Conservation (phyloP, 53 echinoderm and acorn worm genomes). For the Antedon mediterranea region DNA sequence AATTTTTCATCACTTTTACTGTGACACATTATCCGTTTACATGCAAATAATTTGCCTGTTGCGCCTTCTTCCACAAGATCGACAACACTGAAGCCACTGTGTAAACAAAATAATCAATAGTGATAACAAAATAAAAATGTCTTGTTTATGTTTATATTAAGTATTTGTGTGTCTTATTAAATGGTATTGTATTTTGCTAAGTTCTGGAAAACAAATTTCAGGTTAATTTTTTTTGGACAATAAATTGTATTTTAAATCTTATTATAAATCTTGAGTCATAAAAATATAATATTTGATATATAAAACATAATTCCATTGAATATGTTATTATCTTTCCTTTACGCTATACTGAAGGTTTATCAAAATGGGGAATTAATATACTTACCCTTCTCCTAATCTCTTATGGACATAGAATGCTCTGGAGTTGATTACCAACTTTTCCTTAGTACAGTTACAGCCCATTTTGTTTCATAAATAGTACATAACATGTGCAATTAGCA, state of each 20-base stretch:
- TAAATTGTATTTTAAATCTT: too few relatives aligned
- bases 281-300: too few relatives aligned
- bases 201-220: too few relatives aligned
- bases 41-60: conserved; percentile 59
- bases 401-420: conserved; percentile 59
- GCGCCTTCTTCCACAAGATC: conserved; percentile 69
- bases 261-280: too few relatives aligned
- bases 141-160: too few relatives aligned
- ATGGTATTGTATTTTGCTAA: too few relatives aligned
- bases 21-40: conserved; percentile 83
- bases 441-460: conserved; percentile 89
- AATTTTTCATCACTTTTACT: conserved; percentile 35
- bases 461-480: conserved; percentile 25
- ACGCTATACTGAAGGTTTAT: too few relatives aligned
- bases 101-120: conserved; percentile 1
- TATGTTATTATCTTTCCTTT: too few relatives aligned
- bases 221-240: too few relatives aligned
- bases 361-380: not conserved
- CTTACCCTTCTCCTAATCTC: conserved; percentile 91
- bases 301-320: too few relatives aligned
- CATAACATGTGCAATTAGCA: conserved; percentile 7
- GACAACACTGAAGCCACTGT: conserved; percentile 77
- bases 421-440: conserved; percentile 43
- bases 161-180: too few relatives aligned
- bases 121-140: too few relatives aligned